These are phyloP conservation scores for Pholis gunnellus DNA, from an alignment of 2,113 vertebrate genomes.

Conservation along the genomic window DNA sequence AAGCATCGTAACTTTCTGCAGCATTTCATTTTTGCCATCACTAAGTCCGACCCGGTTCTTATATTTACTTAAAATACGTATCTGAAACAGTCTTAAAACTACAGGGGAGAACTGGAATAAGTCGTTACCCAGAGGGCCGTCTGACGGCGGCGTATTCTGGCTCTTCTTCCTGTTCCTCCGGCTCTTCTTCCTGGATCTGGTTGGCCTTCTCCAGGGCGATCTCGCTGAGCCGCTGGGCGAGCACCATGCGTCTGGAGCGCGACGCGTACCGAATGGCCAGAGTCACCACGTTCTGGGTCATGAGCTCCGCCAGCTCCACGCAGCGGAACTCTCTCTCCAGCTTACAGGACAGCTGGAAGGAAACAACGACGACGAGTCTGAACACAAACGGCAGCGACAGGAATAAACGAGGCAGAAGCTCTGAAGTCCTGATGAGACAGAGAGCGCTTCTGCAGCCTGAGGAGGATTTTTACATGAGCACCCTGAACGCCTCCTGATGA, in stretches of 20 bases:
- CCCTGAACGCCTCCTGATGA: too few relatives aligned
- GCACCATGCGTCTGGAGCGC: conserved; percentile 87
- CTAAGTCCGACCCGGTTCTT: background rate
- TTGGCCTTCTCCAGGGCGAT: conserved; percentile 90
- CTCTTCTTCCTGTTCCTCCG: conserved; percentile 76
- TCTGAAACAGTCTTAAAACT: background rate
- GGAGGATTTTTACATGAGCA: too few relatives aligned
- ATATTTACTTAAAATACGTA: too few relatives aligned
- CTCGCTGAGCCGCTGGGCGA: conserved; percentile 92
- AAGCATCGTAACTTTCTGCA: background rate
- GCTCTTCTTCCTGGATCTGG: conserved; percentile 75
- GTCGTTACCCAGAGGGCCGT: conserved; percentile 81
- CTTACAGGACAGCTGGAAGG: conserved; percentile 91
- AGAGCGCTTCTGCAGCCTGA: too few relatives aligned
- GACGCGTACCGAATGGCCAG: conserved; percentile 96
- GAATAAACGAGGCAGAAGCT: too few relatives aligned
- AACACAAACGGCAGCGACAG: background rate
- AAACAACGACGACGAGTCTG: background rate
- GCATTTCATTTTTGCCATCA: too few relatives aligned
- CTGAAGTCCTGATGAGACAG: too few relatives aligned
- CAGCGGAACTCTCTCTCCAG: conserved; percentile 95
- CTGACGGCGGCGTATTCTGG: conserved; percentile 74
- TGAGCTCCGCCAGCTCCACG: conserved; percentile 92
- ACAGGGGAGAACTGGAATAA: background rate
- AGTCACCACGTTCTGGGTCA: conserved; percentile 90